phyloP scores from a whole-genome alignment of 2,888 invertebrate species.

The Melipona bicolor region DNA sequence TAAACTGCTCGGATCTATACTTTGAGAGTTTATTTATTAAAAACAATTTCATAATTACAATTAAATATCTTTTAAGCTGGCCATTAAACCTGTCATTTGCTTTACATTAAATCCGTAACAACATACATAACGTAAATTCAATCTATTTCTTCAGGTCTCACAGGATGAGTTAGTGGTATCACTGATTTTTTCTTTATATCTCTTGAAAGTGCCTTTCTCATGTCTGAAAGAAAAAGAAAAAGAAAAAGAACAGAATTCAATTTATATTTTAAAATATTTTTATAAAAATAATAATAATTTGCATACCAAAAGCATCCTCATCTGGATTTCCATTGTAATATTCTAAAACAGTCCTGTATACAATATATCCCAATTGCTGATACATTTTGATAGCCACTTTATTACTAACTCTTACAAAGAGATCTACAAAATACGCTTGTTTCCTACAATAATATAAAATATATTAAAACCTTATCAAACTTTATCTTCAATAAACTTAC shows the following conservation, averaged over 20 bases:
- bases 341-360: constrained; percentile 97
- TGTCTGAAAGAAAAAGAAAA: constrained; percentile 89
- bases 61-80: not conserved
- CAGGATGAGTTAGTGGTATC: constrained; percentile 96
- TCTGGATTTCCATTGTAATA: constrained; percentile 99
- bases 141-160: constrained; percentile 97
- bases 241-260: constrained; percentile 6
- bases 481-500: constrained; percentile 85
- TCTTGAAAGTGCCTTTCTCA: constrained; percentile 98
- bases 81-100: constrained; percentile 33
- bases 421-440: constrained; percentile 97
- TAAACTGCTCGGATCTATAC: constrained; percentile 74
- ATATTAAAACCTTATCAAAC: not conserved
- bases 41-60: not conserved
- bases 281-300: constrained; percentile 76
- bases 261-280: not conserved
- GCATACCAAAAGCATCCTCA: constrained; percentile 98
- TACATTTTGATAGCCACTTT: constrained; percentile 99
- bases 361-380: constrained; percentile 96
- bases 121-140: constrained; percentile 77
- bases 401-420: constrained; percentile 99
- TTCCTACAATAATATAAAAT: constrained; percentile 88
- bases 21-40: constrained; percentile 44
- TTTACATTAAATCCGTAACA: constrained; percentile 14
- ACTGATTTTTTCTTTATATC: constrained; percentile 97